Base-by-base conservation (phyloP, 1,140 invertebrate genomes). In the Bombus difficillimus region DNA sequence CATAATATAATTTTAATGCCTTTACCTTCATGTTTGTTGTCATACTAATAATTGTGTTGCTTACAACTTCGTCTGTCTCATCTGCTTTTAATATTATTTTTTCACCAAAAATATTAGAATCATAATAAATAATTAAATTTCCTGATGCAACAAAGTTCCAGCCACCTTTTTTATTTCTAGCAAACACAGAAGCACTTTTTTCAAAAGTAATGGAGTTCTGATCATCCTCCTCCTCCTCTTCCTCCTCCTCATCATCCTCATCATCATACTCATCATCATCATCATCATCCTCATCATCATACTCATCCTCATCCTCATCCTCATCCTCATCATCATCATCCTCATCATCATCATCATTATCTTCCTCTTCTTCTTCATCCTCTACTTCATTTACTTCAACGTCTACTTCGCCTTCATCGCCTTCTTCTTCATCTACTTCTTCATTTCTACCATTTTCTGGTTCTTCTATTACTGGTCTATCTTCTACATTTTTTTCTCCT, bases 11-110 rank as follows among this genome's bases (percentile, higher is more conserved):
- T 41, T 64, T 25, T 47, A 32, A 25, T 18, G 81, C 86, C 71
- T 75, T 90, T 88, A 95, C 94, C 93, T 95, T 83, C 84, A 96
- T 92, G 10, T 89, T 88, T 5, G 94, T 95, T 81, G 96, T 94
- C 47, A 94, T 93, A 73, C 93, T 93, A 81, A 96, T 96, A 32
- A 96, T 84, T 71, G 96, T 96, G 62, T 96, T 95, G 82, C 95
- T 96, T 2, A 96, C 71, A 25, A 92, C 81, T n/a, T 94, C 90
- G 9, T 94, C 93, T 62, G 91, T 90, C 25, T 95, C 86, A 47
- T 96, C 95, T 8, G 91, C 88, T 59, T 92, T 92, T 32, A 96
- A 89, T n/a, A 92, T 79, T 41, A 96, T 95, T 41, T 93, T 93
- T 18, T 94, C 93, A 1, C 94, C 95, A 87, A 92, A 96, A 9